phyloP scores from a whole-genome alignment of 2,797 vertebrate genomes.

The Pangasius sanitwongsei region DNA sequence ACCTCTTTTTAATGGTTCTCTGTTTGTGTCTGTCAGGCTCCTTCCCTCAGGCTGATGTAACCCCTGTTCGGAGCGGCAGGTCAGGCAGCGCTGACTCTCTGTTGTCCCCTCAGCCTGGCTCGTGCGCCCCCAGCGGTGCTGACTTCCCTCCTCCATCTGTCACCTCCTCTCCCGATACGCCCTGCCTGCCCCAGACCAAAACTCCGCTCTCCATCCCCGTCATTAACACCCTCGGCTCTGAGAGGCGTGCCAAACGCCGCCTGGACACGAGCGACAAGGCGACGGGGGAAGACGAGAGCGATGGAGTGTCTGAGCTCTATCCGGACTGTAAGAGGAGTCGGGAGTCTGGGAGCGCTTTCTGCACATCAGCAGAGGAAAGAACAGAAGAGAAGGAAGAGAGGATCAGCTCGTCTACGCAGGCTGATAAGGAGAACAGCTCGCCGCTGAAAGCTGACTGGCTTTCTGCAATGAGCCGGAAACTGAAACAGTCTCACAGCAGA shows the following conservation, averaged over 20 bases:
- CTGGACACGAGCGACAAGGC: conserved; percentile 78
- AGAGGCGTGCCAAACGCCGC: conserved; percentile 86
- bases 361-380: conserved; percentile 52
- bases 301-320: conserved; percentile 80
- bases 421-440: conserved; percentile 88
- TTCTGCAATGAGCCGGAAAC: conserved; percentile 82
- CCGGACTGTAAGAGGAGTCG: conserved; percentile 74
- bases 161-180: conserved; percentile 70
- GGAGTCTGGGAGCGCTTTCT: conserved; percentile 50
- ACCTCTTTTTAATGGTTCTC: not conserved
- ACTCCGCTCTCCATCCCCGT: conserved; percentile 75
- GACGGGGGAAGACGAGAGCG: conserved; percentile 72
- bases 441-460: conserved; percentile 85
- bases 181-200: conserved; percentile 43
- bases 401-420: conserved; percentile 41
- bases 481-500: conserved; percentile 60
- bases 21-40: conserved; percentile 55
- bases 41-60: conserved; percentile 60
- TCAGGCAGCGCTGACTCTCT: conserved; percentile 61
- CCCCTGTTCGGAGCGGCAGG: conserved; percentile 79
- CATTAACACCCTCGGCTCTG: conserved; percentile 59
- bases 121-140: conserved; percentile 82
- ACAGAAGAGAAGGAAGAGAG: conserved; percentile 49
- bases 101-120: conserved; percentile 80
- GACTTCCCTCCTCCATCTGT: conserved; percentile 86